Evolutionary conservation across 2,888 invertebrate species (phyloP), one percentile per base, ranked within the genome.

Genomic region (Drymonia ruficornis): DNA sequence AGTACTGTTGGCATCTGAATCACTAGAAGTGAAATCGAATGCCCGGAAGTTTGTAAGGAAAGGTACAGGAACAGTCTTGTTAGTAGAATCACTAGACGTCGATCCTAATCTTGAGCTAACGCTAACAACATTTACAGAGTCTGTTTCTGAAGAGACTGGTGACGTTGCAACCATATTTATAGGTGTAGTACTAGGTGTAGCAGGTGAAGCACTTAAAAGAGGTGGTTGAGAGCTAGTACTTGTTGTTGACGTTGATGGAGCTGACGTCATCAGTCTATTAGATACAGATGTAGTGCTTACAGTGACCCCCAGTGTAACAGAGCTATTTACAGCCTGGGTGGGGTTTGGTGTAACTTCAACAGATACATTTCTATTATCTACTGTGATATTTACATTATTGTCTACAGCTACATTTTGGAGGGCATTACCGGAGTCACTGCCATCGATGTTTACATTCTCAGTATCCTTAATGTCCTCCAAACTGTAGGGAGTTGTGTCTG

Each of bases 381-480:
- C 66, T 61, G 78, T 77, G 67, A 61, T 89, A 89, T 89, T 84
- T 89, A 89, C 90, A 91, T 61, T 77, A 67, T 61, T 76, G 51
- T 70, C 66, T 56, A 61, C 64, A 40, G 49, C 67, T 67, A 81
- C 81, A 84, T 58, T 86, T 86, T 89, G 89, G 74, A 85, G 79
- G 76, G 79, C 73, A 83, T 86, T 84, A 60, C 67, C 64, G 50
- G 73, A 69, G 62, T 74, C 70, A 59, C 70, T 66, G 55, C 70
- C 72, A 59, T 74, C 65, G 51, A 88, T 67, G 57, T 83, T 70
- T 65, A 90, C 79, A 69, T 88, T 91, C 78, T 80, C 88, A 49
- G 92, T 92, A 70, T 91, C 91, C 71, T 74, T 85, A 67, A 92
- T 90, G 66, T 89, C 91, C 74, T 91, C 91, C 85, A 91, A 86